A percentile compares a stretch with the other conserved stretches of the same genome.
Evolutionary conservation across 2,888 invertebrate species (phyloP).

Genomic region (Byasa hedistus): DNA sequence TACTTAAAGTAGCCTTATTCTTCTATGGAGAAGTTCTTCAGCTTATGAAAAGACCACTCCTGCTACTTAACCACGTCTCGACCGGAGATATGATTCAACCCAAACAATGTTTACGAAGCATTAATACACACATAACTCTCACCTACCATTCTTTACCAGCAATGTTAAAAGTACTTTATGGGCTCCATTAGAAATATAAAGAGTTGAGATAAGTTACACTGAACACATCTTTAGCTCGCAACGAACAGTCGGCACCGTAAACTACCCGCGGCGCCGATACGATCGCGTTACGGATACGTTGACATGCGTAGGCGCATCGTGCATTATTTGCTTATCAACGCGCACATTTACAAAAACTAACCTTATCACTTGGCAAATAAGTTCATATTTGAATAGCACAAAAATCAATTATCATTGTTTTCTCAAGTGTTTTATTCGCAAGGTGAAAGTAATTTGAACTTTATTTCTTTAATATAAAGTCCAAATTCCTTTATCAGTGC

Average conservation of each 20-base stretch:
- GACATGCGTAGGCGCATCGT: slow-evolving; percentile 65
- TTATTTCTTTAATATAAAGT: neutral
- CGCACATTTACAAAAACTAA: slow-evolving; percentile 1
- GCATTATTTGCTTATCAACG: slow-evolving; percentile 31
- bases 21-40: too few species aligned
- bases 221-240: slow-evolving; percentile 50
- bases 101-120: too few species aligned
- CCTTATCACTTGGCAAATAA: slow-evolving; percentile 2
- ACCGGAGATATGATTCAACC: too few species aligned
- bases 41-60: too few species aligned
- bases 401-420: slow-evolving; percentile 5
- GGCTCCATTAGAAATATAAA: slow-evolving; percentile 24
- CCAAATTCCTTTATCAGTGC: neutral
- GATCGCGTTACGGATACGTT: slow-evolving; percentile 60
- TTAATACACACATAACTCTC: neutral
- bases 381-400: neutral
- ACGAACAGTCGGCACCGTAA: slow-evolving; percentile 46
- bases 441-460: slow-evolving; percentile 1
- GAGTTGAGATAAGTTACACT: slow-evolving; percentile 36
- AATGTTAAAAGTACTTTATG: slow-evolving; percentile 23
- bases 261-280: slow-evolving; percentile 54
- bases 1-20: too few species aligned
- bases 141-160: neutral
- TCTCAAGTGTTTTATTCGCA: slow-evolving; percentile 1
- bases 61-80: too few species aligned